A percentile compares a stretch with the other conserved stretches of the same genome.
Evolutionary conservation across 2,888 invertebrate species (phyloP).

Genomic region (Automeris io): DNA sequence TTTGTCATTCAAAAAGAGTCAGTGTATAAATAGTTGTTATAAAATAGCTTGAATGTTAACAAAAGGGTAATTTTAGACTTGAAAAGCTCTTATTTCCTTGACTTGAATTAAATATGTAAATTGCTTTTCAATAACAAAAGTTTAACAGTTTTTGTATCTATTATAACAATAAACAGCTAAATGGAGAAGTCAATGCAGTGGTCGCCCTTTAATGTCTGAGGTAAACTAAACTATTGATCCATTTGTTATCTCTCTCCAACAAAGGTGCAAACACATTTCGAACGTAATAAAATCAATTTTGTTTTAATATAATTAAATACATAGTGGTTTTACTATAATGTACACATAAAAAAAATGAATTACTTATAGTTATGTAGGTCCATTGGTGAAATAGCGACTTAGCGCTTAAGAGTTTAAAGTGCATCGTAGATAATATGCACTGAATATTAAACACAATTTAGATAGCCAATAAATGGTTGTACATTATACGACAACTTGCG

Average conservation of each 20-base stretch:
- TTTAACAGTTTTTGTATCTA: not conserved
- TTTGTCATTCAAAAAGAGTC: too few species aligned
- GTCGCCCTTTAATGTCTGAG: slow-evolving; percentile 68
- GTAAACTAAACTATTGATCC: slow-evolving; percentile 72
- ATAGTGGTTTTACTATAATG: not conserved
- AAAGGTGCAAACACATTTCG: slow-evolving; percentile 45
- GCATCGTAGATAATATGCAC: slow-evolving; percentile 14
- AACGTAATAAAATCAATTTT: slow-evolving; percentile 7
- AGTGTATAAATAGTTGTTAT: too few species aligned
- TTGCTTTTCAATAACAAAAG: not conserved
- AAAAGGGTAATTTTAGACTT: too few species aligned
- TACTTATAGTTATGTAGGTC: not conserved
- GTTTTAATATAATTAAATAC: not conserved
- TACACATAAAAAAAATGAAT: not conserved
- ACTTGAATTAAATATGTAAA: too few species aligned
- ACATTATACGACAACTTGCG: slow-evolving; percentile 15
- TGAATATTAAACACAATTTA: slow-evolving; percentile 19
- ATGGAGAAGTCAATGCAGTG: slow-evolving; percentile 73
- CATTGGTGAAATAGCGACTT: too few species aligned
- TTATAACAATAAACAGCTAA: slow-evolving; percentile 50
- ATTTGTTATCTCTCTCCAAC: slow-evolving; percentile 68
- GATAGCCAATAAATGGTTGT: slow-evolving; percentile 18
- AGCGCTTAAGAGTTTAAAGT: slow-evolving; percentile 11
- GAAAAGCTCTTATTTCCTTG: too few species aligned
- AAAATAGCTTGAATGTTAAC: too few species aligned